phyloP scores from a whole-genome alignment of 1,140 invertebrate genomes.

The Drosophila repletoides region DNA sequence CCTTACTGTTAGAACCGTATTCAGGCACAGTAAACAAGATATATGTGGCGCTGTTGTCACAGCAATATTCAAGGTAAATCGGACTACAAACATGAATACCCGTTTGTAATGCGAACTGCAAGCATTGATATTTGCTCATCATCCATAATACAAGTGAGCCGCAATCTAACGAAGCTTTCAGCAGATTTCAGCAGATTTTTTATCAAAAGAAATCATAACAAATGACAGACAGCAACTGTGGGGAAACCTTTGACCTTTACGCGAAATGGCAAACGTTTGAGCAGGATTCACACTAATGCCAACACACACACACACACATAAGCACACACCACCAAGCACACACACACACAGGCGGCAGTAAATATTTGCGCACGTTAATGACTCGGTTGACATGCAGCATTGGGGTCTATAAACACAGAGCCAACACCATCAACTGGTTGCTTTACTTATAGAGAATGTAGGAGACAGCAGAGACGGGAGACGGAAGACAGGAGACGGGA shows the following conservation, averaged over 20 bases:
- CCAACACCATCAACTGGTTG: background rate
- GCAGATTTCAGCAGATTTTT: slow-evolving; percentile 19
- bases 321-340: slow-evolving; percentile 8
- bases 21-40: too few species aligned
- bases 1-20: too few species aligned
- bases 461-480: background rate
- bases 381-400: slow-evolving; percentile 48
- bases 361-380: slow-evolving; percentile 75
- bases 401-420: slow-evolving; percentile 13
- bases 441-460: background rate
- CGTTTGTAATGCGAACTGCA: background rate
- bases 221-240: slow-evolving; percentile 31
- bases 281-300: slow-evolving; percentile 55
- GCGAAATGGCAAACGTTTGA: slow-evolving; percentile 49
- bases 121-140: background rate
- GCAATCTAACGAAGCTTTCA: too few species aligned
- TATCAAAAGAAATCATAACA: slow-evolving; percentile 38
- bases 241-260: slow-evolving; percentile 62
- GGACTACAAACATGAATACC: background rate
- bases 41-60: background rate
- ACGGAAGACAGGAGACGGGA: background rate
- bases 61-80: too few species aligned
- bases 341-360: slow-evolving; percentile 28
- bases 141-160: too few species aligned
- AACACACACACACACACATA: slow-evolving; percentile 24